Evolutionary conservation across 2,113 vertebrate species (phyloP).

Genomic region (Naja naja): DNA sequence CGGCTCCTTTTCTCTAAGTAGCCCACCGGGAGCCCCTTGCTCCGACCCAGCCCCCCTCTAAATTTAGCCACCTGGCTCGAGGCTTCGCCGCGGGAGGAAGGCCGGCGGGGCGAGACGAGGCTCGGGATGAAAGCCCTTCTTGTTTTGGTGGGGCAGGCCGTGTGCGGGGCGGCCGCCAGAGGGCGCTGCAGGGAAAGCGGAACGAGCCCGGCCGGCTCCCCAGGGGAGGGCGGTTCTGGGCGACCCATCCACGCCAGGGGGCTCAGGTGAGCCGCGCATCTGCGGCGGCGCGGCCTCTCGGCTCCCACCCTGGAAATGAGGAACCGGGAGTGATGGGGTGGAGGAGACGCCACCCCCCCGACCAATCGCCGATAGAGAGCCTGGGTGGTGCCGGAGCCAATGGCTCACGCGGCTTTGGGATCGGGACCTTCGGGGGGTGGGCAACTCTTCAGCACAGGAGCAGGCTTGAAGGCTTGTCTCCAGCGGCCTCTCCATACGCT

Average conservation of each 20-base stretch:
- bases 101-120: neutral
- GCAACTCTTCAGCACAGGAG: neutral
- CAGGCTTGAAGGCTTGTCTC: neutral
- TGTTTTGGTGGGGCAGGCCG: neutral
- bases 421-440: neutral
- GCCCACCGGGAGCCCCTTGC: neutral
- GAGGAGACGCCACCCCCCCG: neutral
- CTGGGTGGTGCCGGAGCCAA: neutral
- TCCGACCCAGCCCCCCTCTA: neutral
- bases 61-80: neutral
- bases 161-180: neutral
- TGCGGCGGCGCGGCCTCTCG: neutral
- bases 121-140: neutral
- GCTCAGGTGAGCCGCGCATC: neutral
- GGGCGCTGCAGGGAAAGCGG: neutral
- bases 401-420: neutral
- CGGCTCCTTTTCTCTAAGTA: neutral
- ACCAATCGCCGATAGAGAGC: neutral
- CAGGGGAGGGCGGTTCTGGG: neutral
- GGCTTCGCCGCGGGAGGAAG: neutral
- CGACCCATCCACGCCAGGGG: no score
- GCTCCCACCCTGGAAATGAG: neutral
- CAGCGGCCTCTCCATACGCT: neutral
- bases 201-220: neutral
- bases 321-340: neutral